These are phyloP conservation scores for Ophiothrix spiculata DNA, from an alignment of 35 echinoderm and acorn worm genomes.

Conservation along the genomic window DNA sequence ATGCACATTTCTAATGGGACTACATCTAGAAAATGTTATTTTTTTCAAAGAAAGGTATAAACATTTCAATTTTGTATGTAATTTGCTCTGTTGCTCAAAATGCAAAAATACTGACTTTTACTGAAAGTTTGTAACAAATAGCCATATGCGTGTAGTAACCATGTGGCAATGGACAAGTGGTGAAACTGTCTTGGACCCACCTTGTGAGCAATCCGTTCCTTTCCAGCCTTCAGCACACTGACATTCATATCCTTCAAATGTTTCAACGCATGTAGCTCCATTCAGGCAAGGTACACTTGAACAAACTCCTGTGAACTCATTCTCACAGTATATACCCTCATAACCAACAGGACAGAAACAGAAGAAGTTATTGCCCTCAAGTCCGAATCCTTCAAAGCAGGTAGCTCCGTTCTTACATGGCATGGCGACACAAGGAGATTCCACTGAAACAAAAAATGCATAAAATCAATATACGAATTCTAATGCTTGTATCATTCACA, in stretches of 20 bases:
- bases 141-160: too few species aligned
- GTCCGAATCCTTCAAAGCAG: constrained; percentile 32
- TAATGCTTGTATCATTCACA: too few species aligned
- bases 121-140: too few species aligned
- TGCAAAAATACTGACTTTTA: too few species aligned
- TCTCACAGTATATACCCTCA: constrained; percentile 18
- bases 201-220: constrained; percentile 45
- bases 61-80: too few species aligned
- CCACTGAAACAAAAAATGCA: constrained; percentile 27
- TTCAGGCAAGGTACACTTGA: constrained; percentile 53
- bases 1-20: too few species aligned
- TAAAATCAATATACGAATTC: too few species aligned
- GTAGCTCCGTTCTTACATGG: constrained; percentile 58
- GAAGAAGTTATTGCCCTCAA: constrained; percentile 1
- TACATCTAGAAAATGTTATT: too few species aligned
- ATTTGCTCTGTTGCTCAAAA: too few species aligned
- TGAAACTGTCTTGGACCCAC: too few species aligned
- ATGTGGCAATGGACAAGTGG: too few species aligned
- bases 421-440: constrained; percentile 23
- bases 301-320: constrained; percentile 11
- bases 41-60: too few species aligned
- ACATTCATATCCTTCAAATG: constrained; percentile 14
- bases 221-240: constrained; percentile 23
- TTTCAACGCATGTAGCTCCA: constrained; percentile 41
- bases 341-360: constrained; percentile 40